Base-by-base conservation (phyloP, 2,888 invertebrate genomes). In the Luffia ferchaultella region DNA sequence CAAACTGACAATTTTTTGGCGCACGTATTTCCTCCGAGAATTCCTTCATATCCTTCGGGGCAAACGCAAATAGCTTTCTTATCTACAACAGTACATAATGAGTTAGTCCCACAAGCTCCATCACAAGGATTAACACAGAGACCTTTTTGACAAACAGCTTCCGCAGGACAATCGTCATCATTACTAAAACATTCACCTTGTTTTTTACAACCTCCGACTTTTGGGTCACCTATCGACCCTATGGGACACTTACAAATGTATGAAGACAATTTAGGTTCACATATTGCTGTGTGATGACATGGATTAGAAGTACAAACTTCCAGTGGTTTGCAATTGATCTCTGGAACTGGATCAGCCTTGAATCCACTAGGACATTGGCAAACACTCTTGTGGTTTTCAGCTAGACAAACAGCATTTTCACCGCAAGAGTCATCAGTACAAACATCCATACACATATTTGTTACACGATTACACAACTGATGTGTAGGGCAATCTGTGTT, bases 351-450 rank as follows among this genome's bases (percentile, higher is more conserved):
- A 67, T 94, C 92, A 1, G 93, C 88, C 59, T 86, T 88, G 65
- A 88, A 93, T 9, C 96, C 96, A 20, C 91, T 90, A 40, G 94
- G 95, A 66, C 96, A 96, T 65, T 93, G 93, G 60, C 96, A 96
- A 16, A 87, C 87, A 7, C 90, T 87, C 64, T 89, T 90, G 65
- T 96, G 94, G 62, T 93, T 90, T 71, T 95, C 93, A 2, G 93
- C 90, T 58, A 95, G 88, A 67, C 96, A 96, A 16, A 96, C 92
- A 7, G 96, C 93, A 70, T 95, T 94, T 16, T 87, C 88, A 0
- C 96, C 95, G 62, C 96, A 96, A 1, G 92, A 89, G 58, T 92
- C 90, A 66, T 91, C 90, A 55, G 89, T 88, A 64, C 95, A 96
- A 5, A 91, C 93, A 66, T 92, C 90, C 61, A 88, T 87, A 62